Base-by-base conservation (phyloP, 2,797 vertebrate genomes). In the Heterohyrax brucei region DNA sequence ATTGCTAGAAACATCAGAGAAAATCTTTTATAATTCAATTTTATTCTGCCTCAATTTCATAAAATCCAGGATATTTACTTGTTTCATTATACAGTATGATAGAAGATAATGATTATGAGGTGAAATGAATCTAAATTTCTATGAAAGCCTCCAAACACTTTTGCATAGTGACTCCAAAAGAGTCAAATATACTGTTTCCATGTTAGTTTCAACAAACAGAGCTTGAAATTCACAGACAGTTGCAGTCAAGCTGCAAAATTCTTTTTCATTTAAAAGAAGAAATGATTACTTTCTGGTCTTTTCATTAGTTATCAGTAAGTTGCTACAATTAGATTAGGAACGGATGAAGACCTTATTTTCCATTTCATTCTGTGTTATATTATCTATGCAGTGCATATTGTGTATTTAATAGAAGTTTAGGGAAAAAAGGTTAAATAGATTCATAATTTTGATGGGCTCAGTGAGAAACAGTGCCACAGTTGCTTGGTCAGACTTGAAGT, bases 261-360 rank as follows among this genome's bases (percentile, higher is more conserved):
- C 84, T 86, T 96, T 91, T 97, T 94, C 84, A 82, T 91, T 95
- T 85, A 24, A 94, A 98, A 96, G 82, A 94, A 72, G 92, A 94
- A 92, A 87, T 87, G 94, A 96, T 96, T 97, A 80, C 88, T 73
- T 97, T 95, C 96, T 97, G 89, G 96, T 96, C 87, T 95, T 98
- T 97, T 96, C 93, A 97, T 98, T 98, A 98, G 87, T 95, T 97
- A 95, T 94, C 97, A 98, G 96, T 88, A 97, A 95, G 94, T 96
- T 95, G 53, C 70, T 95, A 85, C 83, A 91, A 95, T 92, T 96
- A 96, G 94, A 89, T 97, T 97, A 97, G 93, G 89, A 64, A 97
- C 94, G 97, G 97, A 95, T 93, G 78, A 98, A 90, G 88, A 97
- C 81, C 61, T 97, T 93, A 94, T 96, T 98, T 93, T 96, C 96